Evolutionary conservation across 2,797 vertebrate genomes (phyloP).

Genomic region (Uromys caudimaculatus): DNA sequence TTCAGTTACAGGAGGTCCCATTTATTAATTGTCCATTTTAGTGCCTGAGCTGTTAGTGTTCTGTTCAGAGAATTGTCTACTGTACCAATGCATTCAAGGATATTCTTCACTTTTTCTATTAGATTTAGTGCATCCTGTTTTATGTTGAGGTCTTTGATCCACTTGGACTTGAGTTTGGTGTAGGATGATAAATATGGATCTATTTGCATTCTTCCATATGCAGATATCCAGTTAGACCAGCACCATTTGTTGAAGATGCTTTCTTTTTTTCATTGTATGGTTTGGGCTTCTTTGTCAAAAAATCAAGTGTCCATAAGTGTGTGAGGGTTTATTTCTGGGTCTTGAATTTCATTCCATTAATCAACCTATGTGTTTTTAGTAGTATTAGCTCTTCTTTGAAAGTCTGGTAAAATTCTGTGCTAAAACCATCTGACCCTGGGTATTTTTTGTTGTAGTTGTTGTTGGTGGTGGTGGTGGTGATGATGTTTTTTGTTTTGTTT

Average conservation of each 20-base stretch:
- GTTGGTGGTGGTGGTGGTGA: background rate
- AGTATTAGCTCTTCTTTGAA: background rate
- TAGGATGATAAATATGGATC: background rate
- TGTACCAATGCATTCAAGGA: background rate
- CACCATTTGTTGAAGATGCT: background rate
- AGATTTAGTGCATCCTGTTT: background rate
- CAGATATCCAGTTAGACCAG: background rate
- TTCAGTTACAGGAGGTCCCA: background rate
- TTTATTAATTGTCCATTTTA: background rate
- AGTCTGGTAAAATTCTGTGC: background rate
- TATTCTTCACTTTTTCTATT: background rate
- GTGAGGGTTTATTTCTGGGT: background rate
- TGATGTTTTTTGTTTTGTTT: background rate
- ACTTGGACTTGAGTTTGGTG: background rate
- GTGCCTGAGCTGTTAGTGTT: background rate
- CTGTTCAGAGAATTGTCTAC: background rate
- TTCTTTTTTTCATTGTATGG: background rate
- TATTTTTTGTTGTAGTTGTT: too few relatives aligned
- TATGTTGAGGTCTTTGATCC: background rate
- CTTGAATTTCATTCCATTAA: background rate
- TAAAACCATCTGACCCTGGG: too few relatives aligned
- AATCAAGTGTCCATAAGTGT: background rate
- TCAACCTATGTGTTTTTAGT: background rate
- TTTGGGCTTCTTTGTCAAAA: background rate
- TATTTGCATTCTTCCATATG: background rate